phyloP scores from a whole-genome alignment of 1,140 invertebrate species.

The Dreissena polymorpha region DNA sequence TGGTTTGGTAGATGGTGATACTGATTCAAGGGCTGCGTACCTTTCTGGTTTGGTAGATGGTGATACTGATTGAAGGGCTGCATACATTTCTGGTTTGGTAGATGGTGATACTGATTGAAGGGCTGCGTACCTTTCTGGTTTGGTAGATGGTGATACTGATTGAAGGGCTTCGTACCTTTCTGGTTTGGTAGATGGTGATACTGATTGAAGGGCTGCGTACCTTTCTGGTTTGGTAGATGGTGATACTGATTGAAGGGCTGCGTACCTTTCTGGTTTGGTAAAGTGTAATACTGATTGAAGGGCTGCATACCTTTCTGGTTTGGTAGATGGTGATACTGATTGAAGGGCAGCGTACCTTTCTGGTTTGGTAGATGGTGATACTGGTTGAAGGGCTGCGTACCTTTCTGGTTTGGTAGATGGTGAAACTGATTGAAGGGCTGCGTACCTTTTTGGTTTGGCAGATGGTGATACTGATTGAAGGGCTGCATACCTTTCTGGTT shows the following conservation, averaged over 20 bases:
- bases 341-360: constrained; percentile 78
- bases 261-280: constrained; percentile 80
- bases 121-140: constrained; percentile 79
- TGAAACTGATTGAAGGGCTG: constrained; percentile 80
- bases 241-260: no score
- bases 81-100: no score
- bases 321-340: constrained; percentile 79
- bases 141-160: constrained; percentile 79
- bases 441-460: no score
- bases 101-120: no score
- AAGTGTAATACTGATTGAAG: no score
- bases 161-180: constrained; percentile 78
- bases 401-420: constrained; percentile 80
- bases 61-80: constrained; percentile 80
- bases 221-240: no score
- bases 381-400: constrained; percentile 71
- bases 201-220: constrained; percentile 81
- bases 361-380: constrained; percentile 80
- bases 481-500: constrained; percentile 79
- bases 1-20: constrained; percentile 80
- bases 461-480: no score
- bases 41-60: constrained; percentile 80
- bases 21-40: constrained; percentile 78
- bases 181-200: constrained; percentile 80
- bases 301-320: constrained; percentile 79